Evolutionary conservation across 2,888 invertebrate genomes (phyloP).

Genomic region (Cerastis leucographa): DNA sequence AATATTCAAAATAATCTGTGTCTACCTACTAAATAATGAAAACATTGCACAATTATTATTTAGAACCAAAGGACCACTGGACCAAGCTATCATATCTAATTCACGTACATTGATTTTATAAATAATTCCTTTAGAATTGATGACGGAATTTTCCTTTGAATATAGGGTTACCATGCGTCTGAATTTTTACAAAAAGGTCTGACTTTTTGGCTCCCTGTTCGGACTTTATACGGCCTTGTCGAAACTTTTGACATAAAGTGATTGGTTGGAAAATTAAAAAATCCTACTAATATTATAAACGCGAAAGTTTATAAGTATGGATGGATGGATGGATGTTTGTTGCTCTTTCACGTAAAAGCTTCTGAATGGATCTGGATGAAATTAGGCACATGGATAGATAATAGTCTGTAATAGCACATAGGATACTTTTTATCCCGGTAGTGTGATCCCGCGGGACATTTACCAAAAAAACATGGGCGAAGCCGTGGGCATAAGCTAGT

Average conservation of each 20-base stretch:
- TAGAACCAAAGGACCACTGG: background rate
- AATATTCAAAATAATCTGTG: conserved; percentile 29
- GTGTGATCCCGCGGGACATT: too few relatives aligned
- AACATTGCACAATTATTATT: conserved; percentile 9
- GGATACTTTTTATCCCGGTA: too few relatives aligned
- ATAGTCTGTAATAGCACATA: too few relatives aligned
- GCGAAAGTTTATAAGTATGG: too few relatives aligned
- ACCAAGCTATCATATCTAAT: conserved; percentile 33
- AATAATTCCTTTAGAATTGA: conserved; percentile 57
- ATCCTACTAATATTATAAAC: too few relatives aligned
- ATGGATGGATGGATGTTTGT: too few relatives aligned
- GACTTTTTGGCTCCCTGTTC: background rate
- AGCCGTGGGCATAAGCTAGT: too few relatives aligned
- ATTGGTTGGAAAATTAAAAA: background rate
- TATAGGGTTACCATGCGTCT: background rate
- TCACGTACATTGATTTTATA: conserved; percentile 53
- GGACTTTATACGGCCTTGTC: background rate
- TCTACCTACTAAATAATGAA: conserved; percentile 22
- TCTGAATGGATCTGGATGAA: too few relatives aligned
- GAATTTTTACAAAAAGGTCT: background rate
- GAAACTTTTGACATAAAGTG: background rate
- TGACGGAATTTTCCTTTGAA: conserved; percentile 49
- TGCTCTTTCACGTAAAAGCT: too few relatives aligned
- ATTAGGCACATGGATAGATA: too few relatives aligned
- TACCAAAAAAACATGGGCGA: too few relatives aligned